These are phyloP conservation scores for Punctoribates punctum DNA, from an alignment of 2,888 invertebrate species.

Conservation along the genomic window DNA sequence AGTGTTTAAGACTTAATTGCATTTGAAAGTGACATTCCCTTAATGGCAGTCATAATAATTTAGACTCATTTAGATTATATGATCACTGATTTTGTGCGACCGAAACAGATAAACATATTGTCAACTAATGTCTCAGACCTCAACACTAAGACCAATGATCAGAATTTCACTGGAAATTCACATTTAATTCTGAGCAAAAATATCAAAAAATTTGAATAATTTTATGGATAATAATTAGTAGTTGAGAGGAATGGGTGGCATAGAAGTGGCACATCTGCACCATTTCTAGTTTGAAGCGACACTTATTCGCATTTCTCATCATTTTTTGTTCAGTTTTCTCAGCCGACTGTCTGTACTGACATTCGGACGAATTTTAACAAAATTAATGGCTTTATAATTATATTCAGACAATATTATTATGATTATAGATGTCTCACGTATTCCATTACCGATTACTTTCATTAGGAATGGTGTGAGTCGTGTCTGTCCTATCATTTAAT, in stretches of 20 bases:
- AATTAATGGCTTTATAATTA: slow-evolving; percentile 36
- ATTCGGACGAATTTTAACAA: background rate
- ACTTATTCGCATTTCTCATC: too few relatives aligned
- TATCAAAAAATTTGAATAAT: too few relatives aligned
- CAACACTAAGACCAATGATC: too few relatives aligned
- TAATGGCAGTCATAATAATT: slow-evolving; percentile 34
- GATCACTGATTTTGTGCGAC: background rate
- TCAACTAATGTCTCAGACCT: background rate
- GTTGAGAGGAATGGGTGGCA: too few relatives aligned
- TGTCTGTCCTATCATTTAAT: background rate
- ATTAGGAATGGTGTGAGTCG: too few relatives aligned
- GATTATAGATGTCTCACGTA: slow-evolving; percentile 21
- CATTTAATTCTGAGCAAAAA: too few relatives aligned
- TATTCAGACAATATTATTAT: slow-evolving; percentile 30
- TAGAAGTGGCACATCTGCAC: too few relatives aligned
- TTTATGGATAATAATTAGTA: too few relatives aligned
- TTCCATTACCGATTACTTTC: background rate
- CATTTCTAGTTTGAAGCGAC: too few relatives aligned
- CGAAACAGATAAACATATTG: background rate
- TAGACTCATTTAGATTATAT: slow-evolving; percentile 35
- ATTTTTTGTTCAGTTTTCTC: too few relatives aligned
- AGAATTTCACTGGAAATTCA: too few relatives aligned
- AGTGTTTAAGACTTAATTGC: slow-evolving; percentile 5
- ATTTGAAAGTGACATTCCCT: background rate
- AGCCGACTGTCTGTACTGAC: too few relatives aligned